Evolutionary conservation across 2,797 vertebrate species (phyloP), one percentile per base, ranked within the genome.

Genomic region (Sebastiscus tertius): DNA sequence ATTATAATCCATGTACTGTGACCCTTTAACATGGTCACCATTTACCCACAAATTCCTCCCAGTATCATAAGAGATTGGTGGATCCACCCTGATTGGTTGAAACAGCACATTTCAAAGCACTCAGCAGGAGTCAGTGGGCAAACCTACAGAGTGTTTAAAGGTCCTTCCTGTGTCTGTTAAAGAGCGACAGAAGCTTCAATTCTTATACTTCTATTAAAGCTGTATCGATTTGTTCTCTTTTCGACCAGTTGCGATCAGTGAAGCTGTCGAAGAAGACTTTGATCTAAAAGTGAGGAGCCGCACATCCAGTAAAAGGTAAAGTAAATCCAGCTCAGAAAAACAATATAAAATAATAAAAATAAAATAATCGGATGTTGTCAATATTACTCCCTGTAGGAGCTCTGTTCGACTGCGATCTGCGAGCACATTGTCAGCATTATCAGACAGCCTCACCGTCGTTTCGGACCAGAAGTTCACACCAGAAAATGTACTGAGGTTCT

Each of bases 351-450:
- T 59, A 5, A 26, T 55, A 18, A 26, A 36, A 20, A 54, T 0
- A 14, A 74, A 79, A 67, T 63, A 6, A 24, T 62, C 36, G 65
- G 0, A 29, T 77, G 6, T 66, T 88, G 34, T 87, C 12, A 22
- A 55, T 52, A 6, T 80, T 29, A 13, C 36, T 76, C 70, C 69
- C 72, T 66, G 27, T 27, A 96, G 95, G 92, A 80, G 24, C 34
- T 95, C 94, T 24, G 39, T 91, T 68, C 93, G 94, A 10, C 88
- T 89, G 49, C 86, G 93, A 77, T 94, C 95, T 74, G 69, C 71
- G 8, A 95, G 93, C 76, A 83, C 85, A 42, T 14, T 94, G 73
- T 95, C 95, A 24, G 85, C 72, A 5, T 64, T 93, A 74, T 83
- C 92, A 59, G 88, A 89, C 26, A 75, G 42, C 67, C 22, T 93